Evolutionary conservation across 2,888 invertebrate species (phyloP).

Genomic region (Eupithecia dodoneata): DNA sequence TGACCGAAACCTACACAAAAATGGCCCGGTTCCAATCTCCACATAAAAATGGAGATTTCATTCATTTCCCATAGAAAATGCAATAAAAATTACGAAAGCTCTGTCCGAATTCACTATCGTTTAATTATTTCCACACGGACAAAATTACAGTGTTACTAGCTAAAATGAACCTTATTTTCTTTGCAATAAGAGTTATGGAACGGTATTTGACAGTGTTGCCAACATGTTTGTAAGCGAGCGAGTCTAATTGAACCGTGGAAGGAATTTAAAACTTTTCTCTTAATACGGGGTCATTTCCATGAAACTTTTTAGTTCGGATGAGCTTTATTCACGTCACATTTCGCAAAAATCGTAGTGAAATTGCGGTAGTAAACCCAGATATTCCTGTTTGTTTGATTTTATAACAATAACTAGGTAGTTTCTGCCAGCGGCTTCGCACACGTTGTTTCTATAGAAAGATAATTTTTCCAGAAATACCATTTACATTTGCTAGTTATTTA

Average conservation of each 20-base stretch:
- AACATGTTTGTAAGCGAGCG: conserved; percentile 35
- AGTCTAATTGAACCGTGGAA: conserved; percentile 36
- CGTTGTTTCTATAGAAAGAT: too few species aligned
- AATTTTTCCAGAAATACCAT: too few species aligned
- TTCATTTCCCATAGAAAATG: conserved; percentile 58
- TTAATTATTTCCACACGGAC: conserved; percentile 34
- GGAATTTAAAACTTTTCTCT: conserved; percentile 29
- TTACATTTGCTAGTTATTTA: too few species aligned
- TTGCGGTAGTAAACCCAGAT: not conserved
- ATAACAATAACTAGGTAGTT: too few species aligned
- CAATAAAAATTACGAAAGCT: conserved; percentile 50
- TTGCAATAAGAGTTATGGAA: conserved; percentile 8
- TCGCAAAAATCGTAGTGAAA: not conserved
- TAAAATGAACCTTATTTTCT: conserved; percentile 6
- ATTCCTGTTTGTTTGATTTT: not conserved
- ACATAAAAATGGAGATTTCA: conserved; percentile 58
- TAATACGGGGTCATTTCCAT: conserved; percentile 25
- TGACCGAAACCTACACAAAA: conserved; percentile 39
- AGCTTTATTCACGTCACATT: conserved; percentile 11
- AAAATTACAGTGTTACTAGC: not conserved
- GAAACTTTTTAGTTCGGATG: conserved; percentile 17
- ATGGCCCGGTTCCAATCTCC: conserved; percentile 28
- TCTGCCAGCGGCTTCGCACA: too few species aligned
- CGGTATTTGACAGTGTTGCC: conserved; percentile 12
- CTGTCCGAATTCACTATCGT: conserved; percentile 37